Evolutionary conservation across 2,797 vertebrate species (phyloP), one percentile per base, ranked within the genome.

Genomic region (Manis crassicaudata): DNA sequence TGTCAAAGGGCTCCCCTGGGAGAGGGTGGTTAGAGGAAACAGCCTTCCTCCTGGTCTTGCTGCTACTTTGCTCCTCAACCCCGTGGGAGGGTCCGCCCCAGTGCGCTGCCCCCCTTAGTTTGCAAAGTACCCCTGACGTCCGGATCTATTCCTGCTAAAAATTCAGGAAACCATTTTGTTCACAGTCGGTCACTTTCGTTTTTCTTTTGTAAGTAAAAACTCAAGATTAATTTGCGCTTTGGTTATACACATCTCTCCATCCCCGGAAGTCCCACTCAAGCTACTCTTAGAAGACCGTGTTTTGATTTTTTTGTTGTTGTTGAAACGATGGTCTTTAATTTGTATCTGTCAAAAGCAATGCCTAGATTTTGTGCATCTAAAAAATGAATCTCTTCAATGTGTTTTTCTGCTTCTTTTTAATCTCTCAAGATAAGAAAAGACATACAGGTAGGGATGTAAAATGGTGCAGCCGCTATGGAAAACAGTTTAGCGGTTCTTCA

Each of bases 151-250:
- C 16, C 43, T 32, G 81, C 11, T 2, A 82, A 96, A 97, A 96
- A 87, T 86, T 94, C 80, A 67, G 56, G 63, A 92, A 98, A 77
- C 98, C 98, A 97, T 95, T 93, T 98, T 95, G 96, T 10, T 4
- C 94, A 97, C 95, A 81, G 96, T 98, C 98, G 98, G 98, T 98
- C 98, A 98, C 98, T 98, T 98, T 98, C 98, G 99, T 99, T 99
- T 99, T 99, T 99, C 98, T 98, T 93, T 98, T 67, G 98, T 99
- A 98, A 98, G 98, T 99, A 98, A 99, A 99, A 97, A 97, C 92
- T 93, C 96, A 85, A 85, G 14, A 97, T 96, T 96, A 12, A 62
- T 40, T 13, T 43, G 46, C n/a, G 37, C 3, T 56, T 94, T 65
- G 14, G 21, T 56, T 76, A 40, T 46, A 40, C 40, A 58, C 6